Base-by-base conservation (phyloP, 2,888 invertebrate species). In the Tetropium fuscum region DNA sequence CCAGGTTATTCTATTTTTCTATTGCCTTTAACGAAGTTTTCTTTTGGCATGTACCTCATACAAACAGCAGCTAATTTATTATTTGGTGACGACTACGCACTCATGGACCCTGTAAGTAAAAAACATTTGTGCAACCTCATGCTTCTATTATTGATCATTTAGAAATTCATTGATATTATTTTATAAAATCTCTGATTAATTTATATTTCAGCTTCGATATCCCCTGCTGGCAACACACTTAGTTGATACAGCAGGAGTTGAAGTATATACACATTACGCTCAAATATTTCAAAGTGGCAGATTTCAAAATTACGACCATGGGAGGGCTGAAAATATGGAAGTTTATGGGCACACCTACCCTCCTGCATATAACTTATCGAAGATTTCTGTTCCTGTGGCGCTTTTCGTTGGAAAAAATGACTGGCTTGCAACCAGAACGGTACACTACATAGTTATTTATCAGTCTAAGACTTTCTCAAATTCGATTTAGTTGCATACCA, bases 61-160 rank as follows among this genome's bases (percentile, higher is more conserved):
- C 62, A 65, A 43, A 53, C 43, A 4, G 19, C 45, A 6, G 45
- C 36, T 6, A 63, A 65, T 34, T 16, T 61, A 10, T 4, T 56
- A 2, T 61, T 63, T 32, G 72, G 72, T 10, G 63, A 67, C 10
- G 64, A 72, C 27, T 62, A 53, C 19, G 30, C 53, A 7, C 69
- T 69, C 63, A 60, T 68, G 36, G 67, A 70, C 53, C 62, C 69
- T 5, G 72, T 72, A 43, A 68, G 70, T 65, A 53, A 11, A 16
- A n/a, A n/a, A n/a, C n/a, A n/a, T n/a, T n/a, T n/a, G n/a, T n/a
- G n/a, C n/a, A n/a, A n/a, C n/a, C n/a, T n/a, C n/a, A n/a, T n/a
- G n/a, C n/a, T n/a, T n/a, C n/a, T n/a, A n/a, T n/a, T n/a, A n/a
- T n/a, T n/a, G n/a, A n/a, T n/a, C n/a, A n/a, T n/a, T n/a, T n/a